A percentile compares a stretch with the other conserved stretches of the same genome.
Evolutionary conservation across 2,113 vertebrate species (phyloP).

Genomic region (Climacteris rufus): DNA sequence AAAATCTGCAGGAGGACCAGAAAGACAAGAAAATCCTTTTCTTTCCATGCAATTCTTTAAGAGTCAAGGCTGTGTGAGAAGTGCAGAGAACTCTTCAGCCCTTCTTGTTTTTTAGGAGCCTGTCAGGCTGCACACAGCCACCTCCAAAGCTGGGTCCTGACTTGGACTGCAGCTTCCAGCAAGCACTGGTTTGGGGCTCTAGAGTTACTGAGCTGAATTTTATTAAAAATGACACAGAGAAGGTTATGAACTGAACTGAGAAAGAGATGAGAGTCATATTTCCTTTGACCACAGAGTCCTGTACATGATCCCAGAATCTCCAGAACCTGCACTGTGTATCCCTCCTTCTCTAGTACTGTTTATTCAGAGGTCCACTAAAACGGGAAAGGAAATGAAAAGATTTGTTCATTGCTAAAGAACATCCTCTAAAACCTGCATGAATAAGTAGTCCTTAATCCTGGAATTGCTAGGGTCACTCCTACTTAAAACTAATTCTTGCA

Average conservation of each 20-base stretch:
- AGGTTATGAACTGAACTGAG: slow-evolving; percentile 12
- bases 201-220: slow-evolving; percentile 1
- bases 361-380: neutral
- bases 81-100: neutral
- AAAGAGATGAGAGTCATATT: slow-evolving; percentile 29
- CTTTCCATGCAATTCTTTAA: neutral
- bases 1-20: neutral
- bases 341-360: neutral
- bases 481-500: neutral
- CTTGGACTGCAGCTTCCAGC: neutral
- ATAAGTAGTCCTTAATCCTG: slow-evolving; percentile 15
- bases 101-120: neutral
- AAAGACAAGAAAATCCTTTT: neutral
- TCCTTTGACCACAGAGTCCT: neutral
- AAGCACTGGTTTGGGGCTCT: neutral
- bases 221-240: slow-evolving; percentile 30
- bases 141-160: neutral
- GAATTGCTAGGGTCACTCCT: neutral
- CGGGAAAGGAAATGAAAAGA: slow-evolving; percentile 15
- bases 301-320: neutral
- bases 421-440: neutral
- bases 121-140: neutral
- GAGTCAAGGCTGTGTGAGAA: neutral
- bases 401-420: neutral
- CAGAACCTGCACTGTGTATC: neutral